These are phyloP conservation scores for Grapholita molesta DNA, from an alignment of 1,140 invertebrate species.

Conservation along the genomic window DNA sequence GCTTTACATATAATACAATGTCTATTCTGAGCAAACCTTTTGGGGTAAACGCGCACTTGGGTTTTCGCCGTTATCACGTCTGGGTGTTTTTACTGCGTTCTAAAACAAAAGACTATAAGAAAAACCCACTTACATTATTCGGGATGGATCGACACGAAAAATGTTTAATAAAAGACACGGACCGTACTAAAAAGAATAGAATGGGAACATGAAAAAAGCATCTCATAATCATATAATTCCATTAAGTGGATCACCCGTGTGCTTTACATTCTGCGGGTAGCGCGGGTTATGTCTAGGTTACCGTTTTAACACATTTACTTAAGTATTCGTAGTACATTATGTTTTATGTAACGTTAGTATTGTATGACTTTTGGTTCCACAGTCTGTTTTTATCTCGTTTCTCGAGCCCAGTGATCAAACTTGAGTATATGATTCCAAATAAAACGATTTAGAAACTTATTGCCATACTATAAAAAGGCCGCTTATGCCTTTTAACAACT, in stretches of 20 bases:
- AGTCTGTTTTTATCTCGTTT: not conserved
- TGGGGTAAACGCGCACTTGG: not conserved
- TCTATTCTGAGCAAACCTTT: not conserved
- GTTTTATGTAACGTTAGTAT: not conserved
- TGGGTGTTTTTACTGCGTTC: not conserved
- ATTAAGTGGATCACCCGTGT: slow-evolving; percentile 39
- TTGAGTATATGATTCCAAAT: no score
- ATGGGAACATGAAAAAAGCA: slow-evolving; percentile 51
- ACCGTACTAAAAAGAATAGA: slow-evolving; percentile 45
- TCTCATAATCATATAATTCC: slow-evolving; percentile 49
- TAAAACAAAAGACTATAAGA: slow-evolving; percentile 10
- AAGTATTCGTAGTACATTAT: slow-evolving; percentile 11
- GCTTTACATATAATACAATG: no score
- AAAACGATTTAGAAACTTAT: no score
- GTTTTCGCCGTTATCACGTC: not conserved
- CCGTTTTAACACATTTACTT: slow-evolving; percentile 25
- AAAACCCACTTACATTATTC: not conserved
- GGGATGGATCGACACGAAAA: slow-evolving; percentile 16
- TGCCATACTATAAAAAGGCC: no score
- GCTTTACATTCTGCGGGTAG: slow-evolving; percentile 27
- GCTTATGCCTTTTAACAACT: no score
- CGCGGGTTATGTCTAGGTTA: slow-evolving; percentile 6
- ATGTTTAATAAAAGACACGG: slow-evolving; percentile 39
- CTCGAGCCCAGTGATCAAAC: no score
- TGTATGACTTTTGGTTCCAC: not conserved